Base-by-base conservation (phyloP, 2,113 vertebrate genomes). In the Scolopax mira region DNA sequence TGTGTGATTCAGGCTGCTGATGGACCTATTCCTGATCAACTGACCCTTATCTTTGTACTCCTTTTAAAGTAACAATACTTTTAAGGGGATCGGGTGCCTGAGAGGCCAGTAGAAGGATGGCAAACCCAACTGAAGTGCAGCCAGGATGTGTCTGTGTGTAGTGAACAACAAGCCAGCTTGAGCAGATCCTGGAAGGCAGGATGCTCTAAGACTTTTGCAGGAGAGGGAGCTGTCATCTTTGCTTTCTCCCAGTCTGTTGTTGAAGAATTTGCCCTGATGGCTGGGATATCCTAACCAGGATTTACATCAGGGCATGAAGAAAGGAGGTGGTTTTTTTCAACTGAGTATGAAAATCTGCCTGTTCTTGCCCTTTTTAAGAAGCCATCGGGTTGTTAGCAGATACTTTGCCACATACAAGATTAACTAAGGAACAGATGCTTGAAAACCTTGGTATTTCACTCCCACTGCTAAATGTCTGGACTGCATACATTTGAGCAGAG, bases 371-470 rank as follows among this genome's bases (percentile, higher is more conserved):
- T 71, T 90, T 88, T 86, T 90, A 72, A n/a, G 83, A 93, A 93
- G 71, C 39, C 19, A 13, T n/a, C 30, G 16, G 21, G 71, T 61
- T 94, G 62, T 71, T 92, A 92, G 39, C 75, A 89, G 72, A 86
- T 87, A 64, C 77, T 78, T 91, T 65, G 61, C 81, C 78, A 78
- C 60, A 66, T 61, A 70, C 72, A 69, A 77, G 91, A 92, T 86
- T 92, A 94, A 86, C 75, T 83, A 74, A 86, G 80, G 69, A 96
- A 95, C 86, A 96, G 93, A 90, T 96, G 91, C 89, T 95, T 55
- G 10, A 92, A 90, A 69, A 83, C 46, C 89, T 86, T 94, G 83
- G 51, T 95, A 91, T 96, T 96, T 96, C 69, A 74, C 89, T 94
- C 69, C 44, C 84, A 54, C 84, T 61, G 44, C 64, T 92, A 67